phyloP scores from a whole-genome alignment of 1,140 invertebrate species.

The Subanguina moxae region DNA sequence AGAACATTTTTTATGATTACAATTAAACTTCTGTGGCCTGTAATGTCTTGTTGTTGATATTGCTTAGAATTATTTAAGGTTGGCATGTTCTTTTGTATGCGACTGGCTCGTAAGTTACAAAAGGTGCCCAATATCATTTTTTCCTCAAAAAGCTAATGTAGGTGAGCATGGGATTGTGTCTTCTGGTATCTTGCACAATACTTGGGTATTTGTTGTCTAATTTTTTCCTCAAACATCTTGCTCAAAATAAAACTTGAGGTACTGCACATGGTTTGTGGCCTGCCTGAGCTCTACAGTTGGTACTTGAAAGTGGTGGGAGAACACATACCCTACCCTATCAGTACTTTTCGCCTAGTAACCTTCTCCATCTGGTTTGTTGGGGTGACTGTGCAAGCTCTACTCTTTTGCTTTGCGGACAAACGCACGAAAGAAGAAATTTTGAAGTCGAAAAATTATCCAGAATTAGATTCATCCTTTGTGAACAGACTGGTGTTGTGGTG shows the following conservation, averaged over 20 bases:
- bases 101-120: not conserved
- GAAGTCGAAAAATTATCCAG: conserved; percentile 43
- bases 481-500: conserved; percentile 52
- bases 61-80: not conserved
- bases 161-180: not conserved
- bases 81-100: not conserved
- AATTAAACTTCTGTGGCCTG: no score
- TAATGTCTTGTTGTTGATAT: not conserved
- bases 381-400: conserved; percentile 37
- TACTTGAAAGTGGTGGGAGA: conserved; percentile 26
- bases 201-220: not conserved
- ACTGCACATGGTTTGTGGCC: not conserved
- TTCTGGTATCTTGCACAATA: not conserved
- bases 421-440: conserved; percentile 18
- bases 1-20: no score
- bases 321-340: conserved; percentile 1
- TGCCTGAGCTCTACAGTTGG: not conserved
- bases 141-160: no score
- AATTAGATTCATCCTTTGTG: conserved; percentile 47
- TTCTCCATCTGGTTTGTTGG: conserved; percentile 43
- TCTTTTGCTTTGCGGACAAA: conserved; percentile 47
- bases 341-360: conserved; percentile 27
- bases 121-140: no score
- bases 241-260: not conserved
- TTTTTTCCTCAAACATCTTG: not conserved